Evolutionary conservation across 2,888 invertebrate genomes (phyloP), one percentile per base, ranked within the genome.

Genomic region (Hypsopygia costalis): DNA sequence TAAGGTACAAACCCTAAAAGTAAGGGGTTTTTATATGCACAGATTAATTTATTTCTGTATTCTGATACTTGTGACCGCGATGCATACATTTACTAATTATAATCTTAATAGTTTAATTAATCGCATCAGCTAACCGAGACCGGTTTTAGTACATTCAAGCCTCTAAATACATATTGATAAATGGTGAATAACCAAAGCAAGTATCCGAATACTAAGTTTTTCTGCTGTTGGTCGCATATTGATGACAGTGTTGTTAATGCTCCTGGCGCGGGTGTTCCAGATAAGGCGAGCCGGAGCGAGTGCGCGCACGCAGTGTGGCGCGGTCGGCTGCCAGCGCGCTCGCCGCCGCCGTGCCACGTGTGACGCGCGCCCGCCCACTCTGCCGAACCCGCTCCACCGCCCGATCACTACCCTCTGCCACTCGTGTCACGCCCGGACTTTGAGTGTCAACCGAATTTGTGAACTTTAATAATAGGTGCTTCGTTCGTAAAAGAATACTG

Each of bases 341-440:
- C 76, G 55, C 82, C 79, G 59, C 82, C 81, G 41, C 73, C 78
- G 52, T 76, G 79, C 73, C 75, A 74, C 69, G 78, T 82, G 67
- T 75, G 68, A 80, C 60, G 54, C 51, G 51, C 62, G 48, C 50
- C 57, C 34, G 40, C 39, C 43, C 40, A 35, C 35, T 29, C 40
- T 22, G 28, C 33, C 42, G 33, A 28, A 40, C 35, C 51, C 55
- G 42, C 51, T 55, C 51, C 51, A 51, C 58, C 55, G 57, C 52
- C 46, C 43, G 41, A 48, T 48, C 43, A 51, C 49, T 47, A 37
- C 34, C 47, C 36, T 43, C 52, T 9, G 20, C 25, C 25, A 10
- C 33, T 33, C 39, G 27, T 43, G 52, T 43, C 49, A 46, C 55
- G 49, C 52, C 50, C 47, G 48, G 40, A 43, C 49, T 48, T 44